Evolutionary conservation across 2,888 invertebrate genomes (phyloP).

Genomic region (Ectropis crepuscularia): DNA sequence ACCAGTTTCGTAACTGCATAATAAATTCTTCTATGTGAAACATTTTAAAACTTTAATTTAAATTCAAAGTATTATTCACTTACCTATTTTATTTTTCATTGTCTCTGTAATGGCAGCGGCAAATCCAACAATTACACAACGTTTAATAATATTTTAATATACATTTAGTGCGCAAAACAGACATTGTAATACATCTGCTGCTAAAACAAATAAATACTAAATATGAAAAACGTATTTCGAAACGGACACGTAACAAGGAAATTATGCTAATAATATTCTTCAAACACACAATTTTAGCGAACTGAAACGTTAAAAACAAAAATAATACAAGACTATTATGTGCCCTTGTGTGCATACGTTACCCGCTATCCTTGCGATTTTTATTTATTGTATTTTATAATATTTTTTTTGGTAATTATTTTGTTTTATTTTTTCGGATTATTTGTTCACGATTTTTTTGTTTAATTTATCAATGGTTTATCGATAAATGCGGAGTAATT

Average conservation of each 20-base stretch:
- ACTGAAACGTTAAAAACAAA: slow-evolving; percentile 9
- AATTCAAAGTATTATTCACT: slow-evolving; percentile 3
- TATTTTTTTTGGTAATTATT: not conserved
- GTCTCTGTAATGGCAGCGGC: slow-evolving; percentile 1
- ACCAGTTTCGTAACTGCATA: too few relatives aligned
- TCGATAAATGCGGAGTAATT: too few relatives aligned
- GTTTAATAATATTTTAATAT: too few relatives aligned
- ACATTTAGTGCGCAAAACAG: too few relatives aligned
- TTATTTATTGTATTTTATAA: slow-evolving; percentile 1
- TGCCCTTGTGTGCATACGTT: slow-evolving; percentile 10
- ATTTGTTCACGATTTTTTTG: not conserved
- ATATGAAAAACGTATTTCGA: slow-evolving; percentile 6
- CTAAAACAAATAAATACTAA: not conserved
- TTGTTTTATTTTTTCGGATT: not conserved
- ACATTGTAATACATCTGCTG: not conserved
- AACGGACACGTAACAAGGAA: slow-evolving; percentile 9
- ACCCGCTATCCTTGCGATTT: slow-evolving; percentile 11
- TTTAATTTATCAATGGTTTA: not conserved
- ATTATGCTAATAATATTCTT: slow-evolving; percentile 17
- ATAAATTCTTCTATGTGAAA: too few relatives aligned
- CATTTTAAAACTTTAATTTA: too few relatives aligned
- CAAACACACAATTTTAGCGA: slow-evolving; percentile 8
- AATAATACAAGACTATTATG: not conserved
- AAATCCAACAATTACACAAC: not conserved
- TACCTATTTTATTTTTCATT: slow-evolving; percentile 23